Conservation (phyloP, 2,797 vertebrate genomes). For the Acestrorhynchus altus region DNA sequence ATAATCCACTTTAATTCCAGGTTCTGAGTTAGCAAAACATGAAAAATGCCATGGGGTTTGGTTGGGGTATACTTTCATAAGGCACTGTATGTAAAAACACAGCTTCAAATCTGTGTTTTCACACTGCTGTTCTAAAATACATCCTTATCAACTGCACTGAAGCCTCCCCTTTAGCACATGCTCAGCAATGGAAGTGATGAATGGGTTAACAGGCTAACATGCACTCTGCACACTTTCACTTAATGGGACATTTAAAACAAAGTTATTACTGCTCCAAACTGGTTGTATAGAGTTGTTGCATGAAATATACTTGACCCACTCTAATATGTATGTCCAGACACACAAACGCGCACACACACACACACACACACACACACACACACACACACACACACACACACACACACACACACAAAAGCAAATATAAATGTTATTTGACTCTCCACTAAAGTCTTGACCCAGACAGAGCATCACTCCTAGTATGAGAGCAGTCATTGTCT, state of each 20-base stretch:
- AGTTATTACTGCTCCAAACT: constrained; percentile 46
- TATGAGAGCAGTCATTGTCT: constrained; percentile 61
- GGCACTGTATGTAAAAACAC: not conserved
- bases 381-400: constrained; percentile 6
- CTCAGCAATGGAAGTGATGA: constrained; percentile 12
- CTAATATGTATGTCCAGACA: constrained; percentile 40
- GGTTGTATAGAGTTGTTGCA: constrained; percentile 48
- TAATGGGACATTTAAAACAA: constrained; percentile 53
- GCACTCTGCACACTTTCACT: constrained; percentile 45
- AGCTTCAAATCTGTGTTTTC: not conserved
- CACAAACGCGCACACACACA: constrained; percentile 13
- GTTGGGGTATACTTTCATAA: no score
- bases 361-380: constrained; percentile 22
- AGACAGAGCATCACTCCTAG: constrained; percentile 55
- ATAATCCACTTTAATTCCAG: no score
- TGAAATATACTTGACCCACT: constrained; percentile 51
- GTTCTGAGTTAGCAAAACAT: no score
- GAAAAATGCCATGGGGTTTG: no score
- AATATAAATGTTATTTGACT: constrained; percentile 61
- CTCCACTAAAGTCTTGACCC: constrained; percentile 58
- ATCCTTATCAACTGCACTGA: not conserved
- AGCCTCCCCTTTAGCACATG: constrained; percentile 12
- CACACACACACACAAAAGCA: constrained; percentile 46
- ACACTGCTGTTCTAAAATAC: not conserved
- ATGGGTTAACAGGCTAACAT: constrained; percentile 47